Conservation (phyloP, 2,113 vertebrate genomes). For the Anoplopoma fimbria region DNA sequence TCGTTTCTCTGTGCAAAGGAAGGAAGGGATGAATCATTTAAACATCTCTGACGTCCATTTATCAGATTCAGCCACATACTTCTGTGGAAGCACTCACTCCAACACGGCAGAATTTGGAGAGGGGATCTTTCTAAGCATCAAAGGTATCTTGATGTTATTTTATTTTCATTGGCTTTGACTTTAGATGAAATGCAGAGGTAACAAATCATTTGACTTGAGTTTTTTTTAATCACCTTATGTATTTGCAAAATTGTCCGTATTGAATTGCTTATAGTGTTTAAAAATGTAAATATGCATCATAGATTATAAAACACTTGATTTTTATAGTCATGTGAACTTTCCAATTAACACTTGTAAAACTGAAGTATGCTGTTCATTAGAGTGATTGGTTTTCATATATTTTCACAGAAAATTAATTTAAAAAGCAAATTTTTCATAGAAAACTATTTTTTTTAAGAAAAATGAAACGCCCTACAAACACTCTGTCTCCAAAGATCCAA, state of each 20-base stretch:
- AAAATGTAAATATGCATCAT: background rate
- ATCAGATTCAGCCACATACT: constrained; percentile 72
- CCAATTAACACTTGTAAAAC: background rate
- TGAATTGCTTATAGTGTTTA: background rate
- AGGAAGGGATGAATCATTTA: constrained; percentile 46
- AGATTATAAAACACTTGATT: background rate
- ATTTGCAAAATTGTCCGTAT: background rate
- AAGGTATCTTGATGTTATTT: constrained; percentile 52
- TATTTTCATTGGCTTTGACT: background rate
- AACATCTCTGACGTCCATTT: constrained; percentile 43
- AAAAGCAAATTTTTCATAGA: no score
- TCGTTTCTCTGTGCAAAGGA: constrained; percentile 57
- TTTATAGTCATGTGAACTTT: background rate
- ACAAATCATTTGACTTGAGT: background rate
- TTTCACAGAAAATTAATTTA: background rate
- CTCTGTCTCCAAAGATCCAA: background rate
- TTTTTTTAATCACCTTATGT: background rate
- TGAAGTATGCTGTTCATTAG: background rate
- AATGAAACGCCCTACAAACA: background rate
- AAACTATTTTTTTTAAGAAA: no score
- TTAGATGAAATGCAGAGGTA: background rate
- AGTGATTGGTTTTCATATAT: background rate
- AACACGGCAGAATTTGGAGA: constrained; percentile 72
- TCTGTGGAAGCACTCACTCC: constrained; percentile 73
- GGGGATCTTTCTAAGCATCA: constrained; percentile 68